Evolutionary conservation across 1,140 invertebrate species (phyloP), one percentile per base, ranked within the genome.

Genomic region (Dreissena rostriformis): DNA sequence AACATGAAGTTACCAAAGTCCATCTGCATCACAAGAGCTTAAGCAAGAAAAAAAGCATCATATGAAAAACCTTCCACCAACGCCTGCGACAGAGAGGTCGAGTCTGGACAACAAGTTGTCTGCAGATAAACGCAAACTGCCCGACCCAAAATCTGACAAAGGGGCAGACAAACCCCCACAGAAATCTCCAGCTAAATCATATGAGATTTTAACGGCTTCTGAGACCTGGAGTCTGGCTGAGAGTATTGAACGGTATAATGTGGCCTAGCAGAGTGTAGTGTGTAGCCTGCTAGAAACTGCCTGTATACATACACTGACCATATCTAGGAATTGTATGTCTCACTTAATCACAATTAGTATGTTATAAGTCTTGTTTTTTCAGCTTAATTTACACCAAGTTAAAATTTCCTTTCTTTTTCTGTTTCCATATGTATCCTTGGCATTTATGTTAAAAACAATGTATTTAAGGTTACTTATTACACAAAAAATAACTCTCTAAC

Each of bases 201-300:
- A 82, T 26, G 80, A 82, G n/a, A 82, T 82, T 68, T 26, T 82
- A 26, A 75, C 80, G 28, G 80, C 71, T 51, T 82, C 80, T 28
- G 80, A 82, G 67, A 75, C 80, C 14, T 82, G 80, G 80, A 82
- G 80, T 66, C 72, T 82, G 22, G 80, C 80, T 4, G 80, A 82
- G 51, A 82, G 80, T 52, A 82, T 82, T 74, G 80, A 82, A 74
- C 74, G 80, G 80, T 82, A 82, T 65, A 22, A 17, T 53, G 14
- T 39, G 66, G 57, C 57, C 26, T 68, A 68, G 15, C 29, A 68
- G 22, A 68, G 22, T 39, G 39, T 39, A 39, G 39, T 39, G 39
- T 39, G 39, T 39, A 39, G 39, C 39, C 39, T 8, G 39, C 39
- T 39, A 39, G 39, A 39, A 2, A 39, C 39, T n/a, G n/a, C n/a